Evolutionary conservation across 2,797 vertebrate species (phyloP).

Genomic region (Leptatherina wallacei): DNA sequence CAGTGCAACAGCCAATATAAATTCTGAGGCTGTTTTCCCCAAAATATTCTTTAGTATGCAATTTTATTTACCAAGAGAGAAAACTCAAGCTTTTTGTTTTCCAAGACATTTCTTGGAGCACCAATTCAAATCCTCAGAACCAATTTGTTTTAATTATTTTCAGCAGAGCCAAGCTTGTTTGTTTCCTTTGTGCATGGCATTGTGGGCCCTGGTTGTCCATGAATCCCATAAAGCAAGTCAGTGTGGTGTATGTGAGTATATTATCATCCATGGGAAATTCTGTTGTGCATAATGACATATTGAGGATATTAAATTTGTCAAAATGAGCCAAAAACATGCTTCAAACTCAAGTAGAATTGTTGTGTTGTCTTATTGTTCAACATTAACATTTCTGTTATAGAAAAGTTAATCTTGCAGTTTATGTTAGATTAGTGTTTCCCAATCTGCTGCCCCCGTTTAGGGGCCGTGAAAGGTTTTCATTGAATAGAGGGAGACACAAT

Average conservation of each 20-base stretch:
- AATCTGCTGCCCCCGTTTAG: neutral
- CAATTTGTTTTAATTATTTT: neutral
- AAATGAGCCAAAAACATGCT: neutral
- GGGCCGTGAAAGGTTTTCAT: neutral
- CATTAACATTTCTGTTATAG: neutral
- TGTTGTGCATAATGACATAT: neutral
- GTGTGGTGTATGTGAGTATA: neutral
- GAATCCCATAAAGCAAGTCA: slow-evolving; percentile 4
- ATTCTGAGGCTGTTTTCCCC: neutral
- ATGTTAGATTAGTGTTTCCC: neutral
- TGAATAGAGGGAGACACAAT: no score
- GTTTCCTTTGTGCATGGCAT: slow-evolving; percentile 11
- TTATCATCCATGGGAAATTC: neutral
- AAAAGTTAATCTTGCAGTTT: neutral
- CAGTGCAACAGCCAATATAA: neutral
- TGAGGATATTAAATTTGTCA: neutral
- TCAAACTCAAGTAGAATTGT: neutral
- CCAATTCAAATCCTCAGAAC: neutral
- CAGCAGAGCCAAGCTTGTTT: neutral
- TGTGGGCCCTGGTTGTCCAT: slow-evolving; percentile 4
- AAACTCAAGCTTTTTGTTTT: slow-evolving; percentile 14
- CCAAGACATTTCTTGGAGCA: slow-evolving; percentile 1
- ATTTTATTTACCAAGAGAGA: neutral
- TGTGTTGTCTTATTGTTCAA: neutral
- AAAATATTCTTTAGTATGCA: neutral